Base-by-base conservation (phyloP, 2,888 invertebrate species). In the Himalopsyche japonica region DNA sequence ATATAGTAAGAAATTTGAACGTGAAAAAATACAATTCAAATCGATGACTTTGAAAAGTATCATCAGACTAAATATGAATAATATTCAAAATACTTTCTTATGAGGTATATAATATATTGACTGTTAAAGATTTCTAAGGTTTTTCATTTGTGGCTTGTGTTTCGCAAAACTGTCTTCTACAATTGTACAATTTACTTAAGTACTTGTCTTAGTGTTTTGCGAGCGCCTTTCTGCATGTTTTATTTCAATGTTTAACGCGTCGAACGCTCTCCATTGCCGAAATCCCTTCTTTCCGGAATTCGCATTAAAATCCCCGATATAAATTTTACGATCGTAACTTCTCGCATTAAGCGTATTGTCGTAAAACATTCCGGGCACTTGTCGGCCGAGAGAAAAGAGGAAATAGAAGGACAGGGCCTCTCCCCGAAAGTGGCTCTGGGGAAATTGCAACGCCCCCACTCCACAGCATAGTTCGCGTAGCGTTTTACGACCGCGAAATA, bases 241-340 rank as follows among this genome's bases (percentile, higher is more conserved):
- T 43, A 70, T 64, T 47, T 37, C 79, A 79, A 70, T 49, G 30
- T 32, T 80, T 76, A 30, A 27, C 43, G 78, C 43, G 57, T 24
- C 20, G 57, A 57, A 57, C 24, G 57, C 57, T 57, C 57, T 57
- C 57, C 57, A n/a, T 20, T 24, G 57, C 57, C 79, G 49, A 79
- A 84, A 84, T 83, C 82, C 84, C 81, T 79, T 70, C 77, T 83
- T 82, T 81, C 83, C 80, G 82, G 82, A 80, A 81, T 82, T 64
- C 82, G 76, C 85, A 82, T 84, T 85, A 85, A 86, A 86, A 32
- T 84, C 84, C 82, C 82, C 86, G 79, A 86, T 86, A 85, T 85
- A 85, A 86, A 86, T 85, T 86, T 86, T 84, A 86, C 84, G 86
- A 85, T 81, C 86, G 85, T 84, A 86, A 86, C 85, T 86, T 85